Evolutionary conservation across 1,140 invertebrate species (phyloP), one percentile per base, ranked within the genome.

Genomic region (Tetraneura akinire): DNA sequence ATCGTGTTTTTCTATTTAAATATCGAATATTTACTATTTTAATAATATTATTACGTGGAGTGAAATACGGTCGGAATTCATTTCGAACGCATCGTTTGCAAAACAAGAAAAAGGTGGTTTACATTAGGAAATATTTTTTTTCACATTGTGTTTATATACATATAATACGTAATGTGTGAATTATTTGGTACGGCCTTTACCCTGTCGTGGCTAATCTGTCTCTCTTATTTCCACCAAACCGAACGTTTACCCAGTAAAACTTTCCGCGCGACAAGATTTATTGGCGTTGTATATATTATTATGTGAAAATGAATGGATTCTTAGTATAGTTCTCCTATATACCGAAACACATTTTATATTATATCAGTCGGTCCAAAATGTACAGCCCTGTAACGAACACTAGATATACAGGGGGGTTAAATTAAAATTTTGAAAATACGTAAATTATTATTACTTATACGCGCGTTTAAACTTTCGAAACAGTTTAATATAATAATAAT

Each of bases 21-120:
- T 37, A 37, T 37, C 47, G n/a, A 47, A 42, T 57, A 55, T 8
- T 57, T 55, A 14, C 57, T 42, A 74, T 74, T 62, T 78, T 78
- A n/a, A 55, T 62, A 62, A 29, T 18, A 14, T 6, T 14, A 13
- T 51, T 62, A 32, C 29, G 21, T n/a, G n/a, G n/a, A n/a, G n/a
- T n/a, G n/a, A n/a, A n/a, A n/a, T n/a, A n/a, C n/a, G n/a, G n/a
- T n/a, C n/a, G n/a, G n/a, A 42, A 62, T 62, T 78, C 32, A 78
- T 78, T 78, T 62, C 16, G 55, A 37, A 57, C 51, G 73, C 73
- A 76, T 32, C 26, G 37, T 16, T 55, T 37, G n/a, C 55, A 62
- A 76, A 78, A 78, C 74, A 78, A 78, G 74, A 78, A 78, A 78
- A 21, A 78, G 74, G 74, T 78, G 74, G 74, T 78, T 78, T 78